These are phyloP conservation scores for Chrysotoxum bicinctum DNA, from an alignment of 2,888 invertebrate genomes.

Conservation along the genomic window DNA sequence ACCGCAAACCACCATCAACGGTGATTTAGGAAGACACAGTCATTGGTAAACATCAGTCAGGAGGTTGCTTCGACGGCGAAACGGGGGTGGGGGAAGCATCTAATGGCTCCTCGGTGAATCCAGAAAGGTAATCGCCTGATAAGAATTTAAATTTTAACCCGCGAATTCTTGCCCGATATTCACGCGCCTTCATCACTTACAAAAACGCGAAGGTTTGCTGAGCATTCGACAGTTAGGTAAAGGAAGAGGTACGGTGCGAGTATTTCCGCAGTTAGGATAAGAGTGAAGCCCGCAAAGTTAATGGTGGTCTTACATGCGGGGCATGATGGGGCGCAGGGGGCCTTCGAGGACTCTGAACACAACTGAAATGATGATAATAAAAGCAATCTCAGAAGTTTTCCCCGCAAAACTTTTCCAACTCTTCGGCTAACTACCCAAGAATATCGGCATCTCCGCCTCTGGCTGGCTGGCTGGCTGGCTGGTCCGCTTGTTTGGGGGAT, in stretches of 20 bases:
- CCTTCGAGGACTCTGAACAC: constrained; percentile 37
- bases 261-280: constrained; percentile 41
- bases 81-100: neutral
- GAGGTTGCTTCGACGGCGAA: neutral
- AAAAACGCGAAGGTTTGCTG: constrained; percentile 7
- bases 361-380: constrained; percentile 73
- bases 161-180: constrained; percentile 68
- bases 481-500: neutral
- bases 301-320: constrained; percentile 22
- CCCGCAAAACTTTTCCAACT: constrained; percentile 57
- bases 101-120: constrained; percentile 30
- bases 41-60: neutral
- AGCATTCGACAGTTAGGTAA: constrained; percentile 54
- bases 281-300: constrained; percentile 42
- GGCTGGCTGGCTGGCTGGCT: constrained; percentile 4
- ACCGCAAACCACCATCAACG: constrained; percentile 52
- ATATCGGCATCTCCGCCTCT: constrained; percentile 14
- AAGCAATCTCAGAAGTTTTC: constrained; percentile 75
- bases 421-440: constrained; percentile 6
- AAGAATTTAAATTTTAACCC: constrained; percentile 69
- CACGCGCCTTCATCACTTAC: constrained; percentile 47
- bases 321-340: neutral
- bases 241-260: neutral
- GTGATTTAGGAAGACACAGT: constrained; percentile 49
- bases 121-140: constrained; percentile 65